A percentile compares a stretch with the other conserved stretches of the same genome.
Conservation (phyloP, 2,113 vertebrate species). For the Micronisus gabar region DNA sequence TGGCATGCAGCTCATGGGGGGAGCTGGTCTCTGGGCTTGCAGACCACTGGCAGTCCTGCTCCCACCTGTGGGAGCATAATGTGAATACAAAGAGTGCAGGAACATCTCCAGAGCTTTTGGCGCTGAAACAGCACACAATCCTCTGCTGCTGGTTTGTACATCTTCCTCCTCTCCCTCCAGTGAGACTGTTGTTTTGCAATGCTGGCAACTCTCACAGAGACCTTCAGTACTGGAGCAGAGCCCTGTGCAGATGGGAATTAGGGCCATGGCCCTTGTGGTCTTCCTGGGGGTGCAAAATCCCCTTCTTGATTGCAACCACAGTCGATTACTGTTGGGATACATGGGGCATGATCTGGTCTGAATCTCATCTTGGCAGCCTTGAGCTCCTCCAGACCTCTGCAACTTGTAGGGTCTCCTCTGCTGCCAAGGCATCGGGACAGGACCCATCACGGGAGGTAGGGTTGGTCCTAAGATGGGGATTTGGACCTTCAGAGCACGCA, state of each 20-base stretch:
- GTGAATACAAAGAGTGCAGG: background rate
- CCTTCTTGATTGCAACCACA: background rate
- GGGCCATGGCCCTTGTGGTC: background rate
- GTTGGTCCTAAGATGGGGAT: background rate
- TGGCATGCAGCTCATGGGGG: fast-evolving
- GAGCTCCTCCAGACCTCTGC: background rate
- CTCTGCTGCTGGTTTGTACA: background rate
- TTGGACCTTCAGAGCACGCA: fast-evolving
- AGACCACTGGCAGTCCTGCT: fast-evolving
- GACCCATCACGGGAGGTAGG: fast-evolving
- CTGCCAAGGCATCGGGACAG: fast-evolving
- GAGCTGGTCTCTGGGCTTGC: background rate
- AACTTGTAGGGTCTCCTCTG: background rate
- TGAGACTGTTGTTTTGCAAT: constrained; percentile 39
- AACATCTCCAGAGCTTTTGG: background rate
- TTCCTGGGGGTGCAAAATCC: constrained; percentile 32
- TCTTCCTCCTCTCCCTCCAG: background rate
- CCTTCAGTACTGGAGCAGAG: constrained; percentile 45
- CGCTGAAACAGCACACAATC: background rate
- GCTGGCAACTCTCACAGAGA: constrained; percentile 29
- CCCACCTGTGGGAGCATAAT: background rate
- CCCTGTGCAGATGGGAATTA: constrained; percentile 28
- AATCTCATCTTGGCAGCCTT: background rate
- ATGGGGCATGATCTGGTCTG: background rate
- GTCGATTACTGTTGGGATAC: background rate